Evolutionary conservation across 2,888 invertebrate species (phyloP), one percentile per base, ranked within the genome.

Genomic region (Nyleta sp.): DNA sequence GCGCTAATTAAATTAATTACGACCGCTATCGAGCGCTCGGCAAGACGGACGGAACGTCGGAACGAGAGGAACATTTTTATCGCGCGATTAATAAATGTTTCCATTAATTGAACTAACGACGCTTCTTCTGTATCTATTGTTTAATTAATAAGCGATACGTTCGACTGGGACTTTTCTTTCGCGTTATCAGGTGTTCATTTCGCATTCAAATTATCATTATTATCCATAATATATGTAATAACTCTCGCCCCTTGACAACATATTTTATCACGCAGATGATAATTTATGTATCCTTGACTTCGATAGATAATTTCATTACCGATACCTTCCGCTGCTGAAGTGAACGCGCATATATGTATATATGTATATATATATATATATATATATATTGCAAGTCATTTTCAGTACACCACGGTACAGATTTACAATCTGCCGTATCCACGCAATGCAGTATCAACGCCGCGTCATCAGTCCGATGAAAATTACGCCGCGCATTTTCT

Each of bases 221-320:
- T 77, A 67, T 71, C 42, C 15, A 10, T 70, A 64, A 71, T 52
- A 65, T 40, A 67, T 60, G 55, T 67, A 72, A 77, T 77, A 76
- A 77, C 42, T 72, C 52, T 52, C 55, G 22, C 42, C 33, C 50
- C 20, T 11, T 52, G 60, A 60, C 60, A 72, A 46, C 71, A 46
- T 42, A 67, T 57, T 77, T 71, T 77, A 59, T 77, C 59, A 65
- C 18, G 40, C 18, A 31, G 20, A 67, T 60, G 48, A 60, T 67
- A 72, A 72, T 67, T 71, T 71, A 72, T 77, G 71, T 60, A 71
- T 71, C 77, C 65, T 72, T 67, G 71, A 77, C 53, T 71, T 67
- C 71, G 67, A 77, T 67, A 67, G 60, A 76, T 76, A 72, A 77
- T 71, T 77, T 77, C 67, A 76, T 72, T 77, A 60, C 59, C 71